phyloP scores from a whole-genome alignment of 2,113 vertebrate genomes.

The Phoxinus phoxinus region DNA sequence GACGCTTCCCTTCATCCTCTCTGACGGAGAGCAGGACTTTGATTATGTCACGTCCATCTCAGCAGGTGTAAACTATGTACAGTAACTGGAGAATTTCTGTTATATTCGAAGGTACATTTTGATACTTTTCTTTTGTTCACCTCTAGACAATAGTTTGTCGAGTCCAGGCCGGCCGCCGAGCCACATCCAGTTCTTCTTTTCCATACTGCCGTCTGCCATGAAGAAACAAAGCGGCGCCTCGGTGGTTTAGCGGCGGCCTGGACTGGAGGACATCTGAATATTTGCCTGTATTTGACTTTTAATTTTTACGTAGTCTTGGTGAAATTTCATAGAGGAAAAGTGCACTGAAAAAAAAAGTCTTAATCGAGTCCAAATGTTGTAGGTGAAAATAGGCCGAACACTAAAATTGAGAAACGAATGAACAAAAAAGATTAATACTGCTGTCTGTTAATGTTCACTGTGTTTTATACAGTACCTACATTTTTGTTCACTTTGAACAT shows the following conservation, averaged over 20 bases:
- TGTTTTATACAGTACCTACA: constrained; percentile 99
- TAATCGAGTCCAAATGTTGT: constrained; percentile 92
- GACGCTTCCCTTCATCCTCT: too few relatives aligned
- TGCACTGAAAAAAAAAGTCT: constrained; percentile 93
- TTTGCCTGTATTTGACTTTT: constrained; percentile 74
- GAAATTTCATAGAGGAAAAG: constrained; percentile 88
- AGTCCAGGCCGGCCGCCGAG: constrained; percentile 47
- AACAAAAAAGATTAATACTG: constrained; percentile 84
- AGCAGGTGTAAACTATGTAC: constrained; percentile 93
- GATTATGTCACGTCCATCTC: constrained; percentile 68
- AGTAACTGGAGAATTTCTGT: constrained; percentile 71
- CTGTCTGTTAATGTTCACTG: constrained; percentile 99
- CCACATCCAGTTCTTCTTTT: constrained; percentile 62
- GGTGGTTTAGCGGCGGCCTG: constrained; percentile 92
- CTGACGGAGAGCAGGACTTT: neutral
- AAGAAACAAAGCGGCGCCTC: constrained; percentile 78
- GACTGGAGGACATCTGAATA: constrained; percentile 75
- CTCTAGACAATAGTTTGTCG: constrained; percentile 55
- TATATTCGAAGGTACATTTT: constrained; percentile 78
- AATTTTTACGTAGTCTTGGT: constrained; percentile 85
- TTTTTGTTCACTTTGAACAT: constrained; percentile 98
- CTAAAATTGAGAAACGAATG: constrained; percentile 73
- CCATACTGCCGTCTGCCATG: constrained; percentile 75
- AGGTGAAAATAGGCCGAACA: constrained; percentile 84
- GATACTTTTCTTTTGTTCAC: constrained; percentile 66